Evolutionary conservation across 2,797 vertebrate genomes (phyloP).

Genomic region (Myiotriccus ornatus): DNA sequence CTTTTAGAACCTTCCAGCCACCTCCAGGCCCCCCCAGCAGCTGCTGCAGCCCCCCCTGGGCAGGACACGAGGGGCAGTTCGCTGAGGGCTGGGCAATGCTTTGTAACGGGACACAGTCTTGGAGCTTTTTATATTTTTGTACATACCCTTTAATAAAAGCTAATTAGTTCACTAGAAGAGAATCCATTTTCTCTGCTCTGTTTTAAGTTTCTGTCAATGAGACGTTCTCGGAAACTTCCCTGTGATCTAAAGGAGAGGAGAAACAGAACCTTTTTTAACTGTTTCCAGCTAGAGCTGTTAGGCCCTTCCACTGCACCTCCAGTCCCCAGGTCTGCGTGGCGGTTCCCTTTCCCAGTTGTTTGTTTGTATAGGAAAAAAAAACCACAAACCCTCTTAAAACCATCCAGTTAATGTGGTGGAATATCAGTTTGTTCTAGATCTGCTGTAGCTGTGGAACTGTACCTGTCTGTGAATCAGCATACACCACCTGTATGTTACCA

Average conservation of each 20-base stretch:
- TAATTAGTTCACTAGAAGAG: slow-evolving; percentile 31
- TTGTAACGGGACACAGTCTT: slow-evolving; percentile 38
- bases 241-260: background rate
- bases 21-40: slow-evolving; percentile 18
- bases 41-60: background rate
- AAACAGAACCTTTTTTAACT: background rate
- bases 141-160: slow-evolving; percentile 62
- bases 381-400: background rate
- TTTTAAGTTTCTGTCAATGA: background rate
- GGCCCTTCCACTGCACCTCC: slow-evolving; percentile 27
- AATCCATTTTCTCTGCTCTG: slow-evolving; percentile 9
- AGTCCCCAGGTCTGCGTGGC: background rate
- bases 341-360: background rate
- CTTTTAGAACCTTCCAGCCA: slow-evolving; percentile 22
- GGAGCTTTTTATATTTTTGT: slow-evolving; percentile 71
- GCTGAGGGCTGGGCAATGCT: slow-evolving; percentile 17
- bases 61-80: background rate
- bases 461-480: slow-evolving; percentile 53
- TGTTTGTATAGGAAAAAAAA: slow-evolving; percentile 51
- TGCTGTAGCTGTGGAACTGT: slow-evolving; percentile 70
- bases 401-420: slow-evolving; percentile 15
- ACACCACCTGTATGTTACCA: slow-evolving; percentile 47
- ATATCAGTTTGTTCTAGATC: slow-evolving; percentile 63
- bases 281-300: slow-evolving; percentile 11
- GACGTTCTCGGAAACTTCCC: slow-evolving; percentile 3